phyloP scores from a whole-genome alignment of 2,797 vertebrate genomes.

The Enteromius anoplus region DNA sequence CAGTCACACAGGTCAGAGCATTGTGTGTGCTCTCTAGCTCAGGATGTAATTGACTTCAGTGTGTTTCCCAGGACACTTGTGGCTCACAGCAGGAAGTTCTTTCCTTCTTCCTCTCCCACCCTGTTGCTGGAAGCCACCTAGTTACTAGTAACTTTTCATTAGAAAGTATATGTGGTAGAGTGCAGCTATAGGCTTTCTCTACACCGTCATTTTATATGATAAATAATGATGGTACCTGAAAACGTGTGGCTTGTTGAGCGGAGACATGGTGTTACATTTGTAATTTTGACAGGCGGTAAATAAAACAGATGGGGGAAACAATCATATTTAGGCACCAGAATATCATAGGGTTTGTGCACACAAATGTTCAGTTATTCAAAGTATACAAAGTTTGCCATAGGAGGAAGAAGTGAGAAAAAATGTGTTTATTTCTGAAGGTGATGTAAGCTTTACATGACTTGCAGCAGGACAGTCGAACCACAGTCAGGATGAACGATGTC shows the following conservation, averaged over 20 bases:
- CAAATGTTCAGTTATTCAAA: not conserved
- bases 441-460: not conserved
- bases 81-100: slow-evolving; percentile 70
- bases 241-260: not conserved
- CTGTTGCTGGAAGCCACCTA: slow-evolving; percentile 71
- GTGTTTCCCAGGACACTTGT: slow-evolving; percentile 55
- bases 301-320: not conserved
- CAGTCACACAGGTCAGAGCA: slow-evolving; percentile 15
- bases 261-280: not conserved
- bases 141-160: slow-evolving; percentile 58
- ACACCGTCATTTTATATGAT: not conserved
- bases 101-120: slow-evolving; percentile 73
- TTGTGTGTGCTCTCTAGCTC: slow-evolving; percentile 29
- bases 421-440: too few relatives aligned
- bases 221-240: not conserved
- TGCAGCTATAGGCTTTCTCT: not conserved
- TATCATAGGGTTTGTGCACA: not conserved
- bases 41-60: slow-evolving; percentile 47
- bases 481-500: slow-evolving; percentile 70
- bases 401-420: not conserved
- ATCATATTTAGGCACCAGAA: not conserved
- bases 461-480: slow-evolving; percentile 48
- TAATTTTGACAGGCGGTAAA: not conserved
- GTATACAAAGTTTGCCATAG: not conserved
- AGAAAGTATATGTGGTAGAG: slow-evolving; percentile 47